A percentile compares a stretch with the other conserved stretches of the same genome.
Conservation (phyloP, 2,797 vertebrate species). For the Labeo calbasu region DNA sequence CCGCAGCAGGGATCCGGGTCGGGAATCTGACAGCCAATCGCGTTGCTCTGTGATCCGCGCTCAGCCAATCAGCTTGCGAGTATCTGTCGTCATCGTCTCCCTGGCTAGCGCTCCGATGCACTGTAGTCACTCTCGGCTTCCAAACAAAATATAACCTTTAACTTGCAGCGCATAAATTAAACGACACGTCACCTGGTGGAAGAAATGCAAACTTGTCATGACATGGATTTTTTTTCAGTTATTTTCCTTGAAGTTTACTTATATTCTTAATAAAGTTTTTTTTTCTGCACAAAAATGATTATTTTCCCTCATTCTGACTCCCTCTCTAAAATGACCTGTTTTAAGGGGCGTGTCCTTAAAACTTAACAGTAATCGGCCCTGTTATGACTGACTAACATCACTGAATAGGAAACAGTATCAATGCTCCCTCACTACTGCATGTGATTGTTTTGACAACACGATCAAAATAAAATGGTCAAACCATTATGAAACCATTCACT, state of each 20-base stretch:
- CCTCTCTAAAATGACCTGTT: neutral
- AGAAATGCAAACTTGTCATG: neutral
- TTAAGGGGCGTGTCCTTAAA: neutral
- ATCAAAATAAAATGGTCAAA: no score
- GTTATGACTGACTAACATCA: neutral
- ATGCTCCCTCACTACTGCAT: neutral
- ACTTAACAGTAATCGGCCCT: neutral
- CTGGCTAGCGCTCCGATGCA: neutral
- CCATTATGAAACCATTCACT: no score
- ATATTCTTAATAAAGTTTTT: no score
- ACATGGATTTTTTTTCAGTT: neutral
- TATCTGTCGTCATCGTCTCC: conserved; percentile 38
- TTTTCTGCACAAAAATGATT: no score
- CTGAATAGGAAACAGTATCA: neutral
- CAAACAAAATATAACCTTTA: conserved; percentile 11
- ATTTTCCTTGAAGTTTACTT: no score
- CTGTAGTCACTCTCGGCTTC: neutral
- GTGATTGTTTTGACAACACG: neutral
- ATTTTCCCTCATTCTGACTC: no score
- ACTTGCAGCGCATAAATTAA: neutral
- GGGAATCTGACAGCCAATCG: conserved; percentile 68
- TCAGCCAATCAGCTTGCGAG: conserved; percentile 66
- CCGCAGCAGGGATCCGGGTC: conserved; percentile 64
- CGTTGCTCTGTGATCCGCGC: conserved; percentile 23
- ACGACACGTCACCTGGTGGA: neutral